A percentile compares a stretch with the other conserved stretches of the same genome.
These are phyloP conservation scores for Hoplostethus atlanticus DNA, from an alignment of 2,797 vertebrate species.

Conservation along the genomic window DNA sequence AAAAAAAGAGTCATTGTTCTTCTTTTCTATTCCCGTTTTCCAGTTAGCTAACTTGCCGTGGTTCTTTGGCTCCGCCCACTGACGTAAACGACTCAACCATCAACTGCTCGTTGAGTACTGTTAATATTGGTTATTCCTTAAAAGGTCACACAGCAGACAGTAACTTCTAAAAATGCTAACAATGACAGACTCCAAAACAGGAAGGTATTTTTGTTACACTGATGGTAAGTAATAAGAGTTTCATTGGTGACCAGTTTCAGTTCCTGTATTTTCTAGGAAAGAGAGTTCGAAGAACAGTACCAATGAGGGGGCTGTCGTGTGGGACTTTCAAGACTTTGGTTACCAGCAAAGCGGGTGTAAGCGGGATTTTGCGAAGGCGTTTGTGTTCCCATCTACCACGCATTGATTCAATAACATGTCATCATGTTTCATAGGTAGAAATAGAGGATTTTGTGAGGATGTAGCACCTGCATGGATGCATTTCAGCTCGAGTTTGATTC, in stretches of 20 bases:
- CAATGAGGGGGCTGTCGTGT: neutral
- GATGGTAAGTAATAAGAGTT: slow-evolving; percentile 7
- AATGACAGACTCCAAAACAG: neutral
- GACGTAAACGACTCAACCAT: too few relatives aligned
- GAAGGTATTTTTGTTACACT: neutral
- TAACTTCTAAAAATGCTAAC: neutral
- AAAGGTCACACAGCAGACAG: neutral
- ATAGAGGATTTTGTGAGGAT: neutral
- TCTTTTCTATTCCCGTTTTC: too few relatives aligned
- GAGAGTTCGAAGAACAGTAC: neutral
- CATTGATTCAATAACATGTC: neutral
- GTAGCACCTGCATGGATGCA: too few relatives aligned
- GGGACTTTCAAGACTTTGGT: slow-evolving; percentile 33
- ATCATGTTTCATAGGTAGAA: neutral
- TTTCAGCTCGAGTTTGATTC: too few relatives aligned
- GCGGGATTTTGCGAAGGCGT: neutral
- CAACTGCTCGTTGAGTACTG: neutral
- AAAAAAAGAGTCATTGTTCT: too few relatives aligned
- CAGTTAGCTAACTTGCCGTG: too few relatives aligned
- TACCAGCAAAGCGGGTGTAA: slow-evolving; percentile 21
- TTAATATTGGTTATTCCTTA: neutral
- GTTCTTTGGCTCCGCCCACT: too few relatives aligned
- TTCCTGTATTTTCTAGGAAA: slow-evolving; percentile 68
- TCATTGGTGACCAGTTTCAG: slow-evolving; percentile 17
- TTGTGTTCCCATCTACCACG: neutral